Evolutionary conservation across 2,113 vertebrate genomes (phyloP).

Genomic region (Numida meleagris): DNA sequence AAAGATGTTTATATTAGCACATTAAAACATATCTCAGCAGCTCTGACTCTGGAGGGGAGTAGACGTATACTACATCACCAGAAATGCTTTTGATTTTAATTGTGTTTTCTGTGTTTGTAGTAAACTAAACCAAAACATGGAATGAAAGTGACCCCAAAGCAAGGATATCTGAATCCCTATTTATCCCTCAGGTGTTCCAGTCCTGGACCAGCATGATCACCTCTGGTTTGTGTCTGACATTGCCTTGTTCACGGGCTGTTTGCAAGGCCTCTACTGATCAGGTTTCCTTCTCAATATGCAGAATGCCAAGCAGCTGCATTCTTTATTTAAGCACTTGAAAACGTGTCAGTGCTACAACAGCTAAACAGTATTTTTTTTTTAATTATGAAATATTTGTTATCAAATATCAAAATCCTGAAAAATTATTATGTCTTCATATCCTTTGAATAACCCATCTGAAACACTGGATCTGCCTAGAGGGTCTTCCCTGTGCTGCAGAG

Average conservation of each 20-base stretch:
- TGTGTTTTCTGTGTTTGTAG: neutral
- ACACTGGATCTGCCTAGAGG: neutral
- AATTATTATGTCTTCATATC: neutral
- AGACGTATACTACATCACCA: neutral
- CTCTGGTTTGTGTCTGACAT: neutral
- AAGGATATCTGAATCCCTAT: neutral
- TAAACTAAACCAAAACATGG: neutral
- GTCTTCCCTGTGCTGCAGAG: accelerated
- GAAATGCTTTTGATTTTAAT: neutral
- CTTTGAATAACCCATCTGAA: neutral
- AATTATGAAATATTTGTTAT: neutral
- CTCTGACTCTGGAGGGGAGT: neutral
- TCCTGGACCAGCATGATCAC: neutral
- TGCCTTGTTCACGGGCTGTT: neutral
- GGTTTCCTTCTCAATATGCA: neutral
- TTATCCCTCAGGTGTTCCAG: neutral
- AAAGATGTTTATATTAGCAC: neutral
- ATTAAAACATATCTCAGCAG: neutral
- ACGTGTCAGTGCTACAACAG: neutral
- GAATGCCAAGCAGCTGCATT: neutral
- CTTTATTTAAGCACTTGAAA: neutral
- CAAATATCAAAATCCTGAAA: neutral
- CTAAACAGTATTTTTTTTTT: neutral
- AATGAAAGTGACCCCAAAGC: neutral
- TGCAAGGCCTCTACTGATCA: neutral